Base-by-base conservation (phyloP, 1,140 invertebrate species). In the Thereuonema tuberculata region DNA sequence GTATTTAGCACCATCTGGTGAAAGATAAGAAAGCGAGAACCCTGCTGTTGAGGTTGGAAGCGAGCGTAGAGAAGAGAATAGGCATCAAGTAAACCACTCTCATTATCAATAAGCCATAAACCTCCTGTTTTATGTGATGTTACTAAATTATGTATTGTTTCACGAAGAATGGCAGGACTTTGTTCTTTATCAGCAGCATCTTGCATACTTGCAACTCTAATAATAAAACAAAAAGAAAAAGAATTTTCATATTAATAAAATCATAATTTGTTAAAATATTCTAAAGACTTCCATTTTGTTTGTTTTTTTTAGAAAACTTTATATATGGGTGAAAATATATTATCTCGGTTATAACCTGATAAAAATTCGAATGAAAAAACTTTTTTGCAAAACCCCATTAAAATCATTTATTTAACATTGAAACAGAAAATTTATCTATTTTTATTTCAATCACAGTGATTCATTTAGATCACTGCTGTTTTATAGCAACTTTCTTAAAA, bases 61-160 rank as follows among this genome's bases (percentile, higher is more conserved):
- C 56, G 62, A 24, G 63, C 57, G 58, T 74, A 74, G 14, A 76
- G 62, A 1, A 75, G 59, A 9, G 70, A 68, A 54, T 75, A 76
- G 2, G 68, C 72, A 62, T 75, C 74, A 26, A 75, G 54, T 5
- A 76, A 63, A 2, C 74, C 75, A 56, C 74, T 74, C 58, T 76
- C 75, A 59, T 76, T 76, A 65, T 76, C 75, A 23, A 76, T 73
- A 5, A 76, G 63, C 74, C 74, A 75, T 1, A 76, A 59, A 29
- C 69, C 71, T 1, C 64, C 64, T 1, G 66, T 70, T 26, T 61
- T 62, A 43, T 63, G 63, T 2, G 68, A 70, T 49, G 67, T 66
- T 1, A 70, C 67, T 31, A 76, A 67, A 62, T 76, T 76, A n/a
- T 74, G 69, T 14, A 76, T 71, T 17, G 69, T 67, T 48, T 74